Conservation (phyloP, 2,797 vertebrate species). For the Zenarchopterus dispar region DNA sequence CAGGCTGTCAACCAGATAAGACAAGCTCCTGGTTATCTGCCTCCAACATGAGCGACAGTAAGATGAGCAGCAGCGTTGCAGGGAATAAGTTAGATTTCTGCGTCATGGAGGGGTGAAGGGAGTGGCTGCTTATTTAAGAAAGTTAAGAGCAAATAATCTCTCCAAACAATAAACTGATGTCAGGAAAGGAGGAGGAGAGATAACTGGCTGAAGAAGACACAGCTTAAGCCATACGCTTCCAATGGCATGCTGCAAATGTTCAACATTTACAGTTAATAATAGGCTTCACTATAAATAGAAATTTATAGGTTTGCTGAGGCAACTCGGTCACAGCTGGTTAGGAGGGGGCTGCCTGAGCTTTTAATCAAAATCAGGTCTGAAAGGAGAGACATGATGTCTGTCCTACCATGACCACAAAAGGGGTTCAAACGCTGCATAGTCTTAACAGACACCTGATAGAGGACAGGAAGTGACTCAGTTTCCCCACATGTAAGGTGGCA, state of each 20-base stretch:
- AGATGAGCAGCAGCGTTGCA: slow-evolving; percentile 18
- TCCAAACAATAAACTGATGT: slow-evolving; percentile 4
- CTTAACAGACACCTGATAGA: slow-evolving; percentile 2
- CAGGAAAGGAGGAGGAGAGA: background rate
- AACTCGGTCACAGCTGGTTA: background rate
- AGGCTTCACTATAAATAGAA: slow-evolving; percentile 51
- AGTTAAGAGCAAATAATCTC: slow-evolving; percentile 15
- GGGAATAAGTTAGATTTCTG: slow-evolving; percentile 7
- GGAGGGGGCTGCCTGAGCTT: slow-evolving; percentile 1
- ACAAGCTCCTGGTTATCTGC: slow-evolving; percentile 61
- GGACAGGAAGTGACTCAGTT: slow-evolving; percentile 47
- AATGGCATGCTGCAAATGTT: slow-evolving; percentile 18
- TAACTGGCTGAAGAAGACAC: slow-evolving; percentile 7
- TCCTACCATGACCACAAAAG: slow-evolving; percentile 76
- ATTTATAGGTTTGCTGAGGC: background rate
- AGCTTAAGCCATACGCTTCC: slow-evolving; percentile 3
- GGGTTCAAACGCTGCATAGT: slow-evolving; percentile 39
- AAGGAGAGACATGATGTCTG: slow-evolving; percentile 26
- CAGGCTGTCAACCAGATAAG: slow-evolving; percentile 67
- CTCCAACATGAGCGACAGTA: slow-evolving; percentile 23
- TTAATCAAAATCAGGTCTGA: slow-evolving; percentile 32
- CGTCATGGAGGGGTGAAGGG: background rate
- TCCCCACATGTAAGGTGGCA: slow-evolving; percentile 56
- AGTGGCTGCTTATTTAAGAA: slow-evolving; percentile 34
- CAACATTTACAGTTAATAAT: slow-evolving; percentile 42